Conservation (phyloP, 2,797 vertebrate genomes). For the Melanotaenia nigrans region DNA sequence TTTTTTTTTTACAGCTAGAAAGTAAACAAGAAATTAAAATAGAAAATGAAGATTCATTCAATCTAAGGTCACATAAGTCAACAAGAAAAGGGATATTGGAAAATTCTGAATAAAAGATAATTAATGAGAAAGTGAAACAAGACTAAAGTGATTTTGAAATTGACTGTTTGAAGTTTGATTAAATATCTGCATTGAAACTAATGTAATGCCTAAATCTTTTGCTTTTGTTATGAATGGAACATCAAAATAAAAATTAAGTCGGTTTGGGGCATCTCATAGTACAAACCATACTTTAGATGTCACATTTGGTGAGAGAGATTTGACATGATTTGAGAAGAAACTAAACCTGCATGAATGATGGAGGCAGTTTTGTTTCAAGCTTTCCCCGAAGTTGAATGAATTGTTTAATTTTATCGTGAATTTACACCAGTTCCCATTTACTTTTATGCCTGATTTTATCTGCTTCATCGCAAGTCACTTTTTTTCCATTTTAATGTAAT, state of each 20-base stretch:
- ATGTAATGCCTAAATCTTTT: neutral
- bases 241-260: slow-evolving; percentile 12
- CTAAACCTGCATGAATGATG: slow-evolving; percentile 20
- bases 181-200: too few relatives aligned
- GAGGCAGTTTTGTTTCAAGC: slow-evolving; percentile 27
- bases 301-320: slow-evolving; percentile 44
- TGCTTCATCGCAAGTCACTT: neutral
- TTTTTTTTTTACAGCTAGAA: too few relatives aligned
- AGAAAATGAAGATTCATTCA: neutral
- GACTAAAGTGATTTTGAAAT: neutral
- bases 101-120: neutral
- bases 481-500: too few relatives aligned
- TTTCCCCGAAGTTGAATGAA: slow-evolving; percentile 6
- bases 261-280: slow-evolving; percentile 18
- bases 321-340: slow-evolving; percentile 8
- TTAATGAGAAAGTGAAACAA: neutral
- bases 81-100: neutral
- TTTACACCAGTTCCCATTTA: slow-evolving; percentile 5
- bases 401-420: slow-evolving; percentile 11
- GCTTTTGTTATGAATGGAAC: too few relatives aligned
- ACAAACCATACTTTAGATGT: slow-evolving; percentile 11
- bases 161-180: neutral
- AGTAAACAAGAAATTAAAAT: neutral
- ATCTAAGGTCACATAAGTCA: neutral
- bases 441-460: slow-evolving; percentile 15